phyloP scores from a whole-genome alignment of 1,140 invertebrate species.

The Euwallacea fornicatus region DNA sequence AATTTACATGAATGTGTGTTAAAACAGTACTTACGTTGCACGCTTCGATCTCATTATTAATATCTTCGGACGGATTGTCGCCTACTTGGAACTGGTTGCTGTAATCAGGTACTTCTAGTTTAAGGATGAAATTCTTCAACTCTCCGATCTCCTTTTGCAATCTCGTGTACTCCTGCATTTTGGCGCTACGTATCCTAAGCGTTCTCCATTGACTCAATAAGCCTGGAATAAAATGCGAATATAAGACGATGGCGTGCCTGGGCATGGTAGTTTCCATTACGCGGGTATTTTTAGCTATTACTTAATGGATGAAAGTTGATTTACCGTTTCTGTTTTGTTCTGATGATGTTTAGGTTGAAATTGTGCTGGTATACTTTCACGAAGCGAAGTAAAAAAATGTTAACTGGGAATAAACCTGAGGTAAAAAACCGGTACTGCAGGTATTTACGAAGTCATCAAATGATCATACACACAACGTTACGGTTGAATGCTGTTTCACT shows the following conservation, averaged over 20 bases:
- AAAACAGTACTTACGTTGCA: slow-evolving; percentile 42
- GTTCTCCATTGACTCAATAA: slow-evolving; percentile 48
- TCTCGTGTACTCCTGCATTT: slow-evolving; percentile 49
- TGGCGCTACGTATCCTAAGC: slow-evolving; percentile 45
- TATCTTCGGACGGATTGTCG: slow-evolving; percentile 41
- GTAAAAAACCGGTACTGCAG: slow-evolving; percentile 1
- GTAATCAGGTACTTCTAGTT: slow-evolving; percentile 38
- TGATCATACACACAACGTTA: neutral
- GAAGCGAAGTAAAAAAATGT: too few species aligned
- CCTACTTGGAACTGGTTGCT: slow-evolving; percentile 29
- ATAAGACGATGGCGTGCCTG: neutral
- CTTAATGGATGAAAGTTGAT: slow-evolving; percentile 8
- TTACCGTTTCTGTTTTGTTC: neutral
- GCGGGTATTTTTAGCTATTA: neutral
- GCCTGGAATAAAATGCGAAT: slow-evolving; percentile 36
- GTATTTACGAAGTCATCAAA: slow-evolving; percentile 9
- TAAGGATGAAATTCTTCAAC: slow-evolving; percentile 43
- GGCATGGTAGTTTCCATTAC: neutral
- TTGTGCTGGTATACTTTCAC: neutral
- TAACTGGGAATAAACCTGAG: too few species aligned
- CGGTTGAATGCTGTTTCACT: too few species aligned
- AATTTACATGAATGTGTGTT: neutral
- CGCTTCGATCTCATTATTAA: slow-evolving; percentile 45
- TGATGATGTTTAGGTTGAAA: neutral
- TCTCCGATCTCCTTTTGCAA: slow-evolving; percentile 48